A percentile compares a stretch with the other conserved stretches of the same genome.
These are phyloP conservation scores for Entomobrya proxima DNA, from an alignment of 2,888 invertebrate species.

Conservation along the genomic window DNA sequence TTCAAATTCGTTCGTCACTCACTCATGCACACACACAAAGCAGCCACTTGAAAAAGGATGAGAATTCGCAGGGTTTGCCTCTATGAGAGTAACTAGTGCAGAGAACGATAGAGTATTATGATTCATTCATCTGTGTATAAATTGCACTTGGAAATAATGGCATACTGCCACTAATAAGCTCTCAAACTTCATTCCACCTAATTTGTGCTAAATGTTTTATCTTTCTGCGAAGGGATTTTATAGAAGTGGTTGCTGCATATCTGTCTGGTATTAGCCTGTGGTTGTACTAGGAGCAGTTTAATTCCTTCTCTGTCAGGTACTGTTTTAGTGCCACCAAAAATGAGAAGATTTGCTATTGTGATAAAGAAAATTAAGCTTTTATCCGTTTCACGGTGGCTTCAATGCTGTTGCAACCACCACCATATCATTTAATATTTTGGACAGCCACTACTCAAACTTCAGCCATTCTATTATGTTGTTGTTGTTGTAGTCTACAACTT, in stretches of 20 bases:
- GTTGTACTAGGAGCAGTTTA: not conserved
- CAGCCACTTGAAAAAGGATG: slow-evolving; percentile 44
- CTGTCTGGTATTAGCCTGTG: not conserved
- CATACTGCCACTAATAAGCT: slow-evolving; percentile 59
- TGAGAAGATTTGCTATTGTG: slow-evolving; percentile 49
- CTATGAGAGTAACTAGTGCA: not conserved
- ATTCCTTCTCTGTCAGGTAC: not conserved
- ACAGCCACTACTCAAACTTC: not conserved
- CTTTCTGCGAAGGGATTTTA: slow-evolving; percentile 35
- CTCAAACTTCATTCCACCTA: slow-evolving; percentile 61
- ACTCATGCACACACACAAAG: slow-evolving; percentile 22
- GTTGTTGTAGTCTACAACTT: no score
- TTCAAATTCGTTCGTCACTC: slow-evolving; percentile 56
- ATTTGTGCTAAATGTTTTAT: slow-evolving; percentile 65
- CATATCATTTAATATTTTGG: not conserved
- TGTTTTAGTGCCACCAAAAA: not conserved
- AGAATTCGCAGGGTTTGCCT: slow-evolving; percentile 44
- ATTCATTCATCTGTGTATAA: slow-evolving; percentile 57
- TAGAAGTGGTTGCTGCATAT: not conserved
- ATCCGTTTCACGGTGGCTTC: not conserved
- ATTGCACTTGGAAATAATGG: slow-evolving; percentile 56
- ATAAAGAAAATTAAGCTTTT: slow-evolving; percentile 58
- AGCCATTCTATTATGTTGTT: no score
- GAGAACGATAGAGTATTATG: not conserved
- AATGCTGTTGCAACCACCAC: not conserved